Conservation (phyloP, 2,888 invertebrate species). For the Mantis religiosa region DNA sequence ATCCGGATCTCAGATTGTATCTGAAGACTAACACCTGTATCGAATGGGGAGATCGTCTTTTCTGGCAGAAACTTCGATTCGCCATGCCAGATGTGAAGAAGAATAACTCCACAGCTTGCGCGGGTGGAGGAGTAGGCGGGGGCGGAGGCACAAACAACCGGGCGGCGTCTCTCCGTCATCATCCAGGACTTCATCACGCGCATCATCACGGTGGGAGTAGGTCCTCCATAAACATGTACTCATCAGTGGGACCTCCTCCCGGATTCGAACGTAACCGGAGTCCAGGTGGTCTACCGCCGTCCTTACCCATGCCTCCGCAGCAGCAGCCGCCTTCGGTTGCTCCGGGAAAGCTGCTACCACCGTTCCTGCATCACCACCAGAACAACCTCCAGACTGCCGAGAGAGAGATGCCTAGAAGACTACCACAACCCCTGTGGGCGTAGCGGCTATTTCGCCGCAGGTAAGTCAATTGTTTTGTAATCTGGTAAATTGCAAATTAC, state of each 20-base stretch:
- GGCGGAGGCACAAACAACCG: conserved; percentile 32
- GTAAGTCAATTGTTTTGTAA: conserved; percentile 38
- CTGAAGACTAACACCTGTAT: conserved; percentile 87
- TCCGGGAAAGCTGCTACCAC: conserved; percentile 36
- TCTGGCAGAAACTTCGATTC: conserved; percentile 93
- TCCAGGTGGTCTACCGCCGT: conserved; percentile 30
- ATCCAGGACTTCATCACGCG: conserved; percentile 55
- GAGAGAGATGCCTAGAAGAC: conserved; percentile 44
- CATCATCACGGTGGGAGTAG: conserved; percentile 45
- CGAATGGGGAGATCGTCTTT: conserved; percentile 90
- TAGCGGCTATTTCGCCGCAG: conserved; percentile 69
- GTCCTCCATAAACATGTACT: conserved; percentile 41
- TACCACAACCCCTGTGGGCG: conserved; percentile 73
- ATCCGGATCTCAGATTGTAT: conserved; percentile 84
- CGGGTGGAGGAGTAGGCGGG: conserved; percentile 60
- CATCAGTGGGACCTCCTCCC: conserved; percentile 21
- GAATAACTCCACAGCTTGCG: conserved; percentile 58
- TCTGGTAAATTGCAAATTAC: too few species aligned
- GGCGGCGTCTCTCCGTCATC: conserved; percentile 36
- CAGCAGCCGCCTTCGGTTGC: conserved; percentile 27
- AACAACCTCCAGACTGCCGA: conserved; percentile 30
- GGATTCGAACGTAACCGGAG: conserved; percentile 4
- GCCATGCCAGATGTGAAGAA: conserved; percentile 77
- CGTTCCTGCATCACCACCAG: conserved; percentile 27
- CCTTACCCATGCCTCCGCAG: conserved; percentile 48